Conservation (phyloP, 2,888 invertebrate genomes). For the Syritta pipiens region DNA sequence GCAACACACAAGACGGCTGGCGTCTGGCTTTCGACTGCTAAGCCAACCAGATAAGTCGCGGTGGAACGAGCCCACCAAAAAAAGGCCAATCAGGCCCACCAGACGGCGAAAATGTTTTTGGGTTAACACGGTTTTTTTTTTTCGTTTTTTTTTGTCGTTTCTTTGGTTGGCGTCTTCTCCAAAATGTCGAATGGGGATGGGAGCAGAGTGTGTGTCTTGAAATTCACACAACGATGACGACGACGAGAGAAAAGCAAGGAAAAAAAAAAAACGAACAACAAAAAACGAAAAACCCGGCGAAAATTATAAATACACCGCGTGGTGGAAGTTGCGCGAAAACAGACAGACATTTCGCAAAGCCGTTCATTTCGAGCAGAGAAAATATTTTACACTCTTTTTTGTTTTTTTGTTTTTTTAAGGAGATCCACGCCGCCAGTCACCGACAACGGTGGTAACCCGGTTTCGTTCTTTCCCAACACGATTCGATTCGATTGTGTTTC, state of each 20-base stretch:
- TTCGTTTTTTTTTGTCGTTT: slow-evolving; percentile 9
- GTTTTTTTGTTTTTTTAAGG: too few species aligned
- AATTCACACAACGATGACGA: slow-evolving; percentile 25
- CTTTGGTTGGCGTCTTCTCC: slow-evolving; percentile 16
- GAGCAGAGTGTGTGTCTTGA: slow-evolving; percentile 26
- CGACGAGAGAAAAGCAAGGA: slow-evolving; percentile 3
- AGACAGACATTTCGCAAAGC: slow-evolving; percentile 30
- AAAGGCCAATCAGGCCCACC: slow-evolving; percentile 47
- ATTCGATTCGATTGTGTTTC: slow-evolving; percentile 23
- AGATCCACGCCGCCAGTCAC: too few species aligned
- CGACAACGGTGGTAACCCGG: slow-evolving; percentile 26
- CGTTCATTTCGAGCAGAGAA: background rate
- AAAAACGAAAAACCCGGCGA: slow-evolving; percentile 41
- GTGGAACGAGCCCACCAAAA: slow-evolving; percentile 48
- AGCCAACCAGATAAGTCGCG: slow-evolving; percentile 35
- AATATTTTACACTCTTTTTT: too few species aligned
- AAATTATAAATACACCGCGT: slow-evolving; percentile 8
- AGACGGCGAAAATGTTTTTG: slow-evolving; percentile 51
- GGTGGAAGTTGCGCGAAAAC: slow-evolving; percentile 9
- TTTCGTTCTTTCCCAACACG: slow-evolving; percentile 9
- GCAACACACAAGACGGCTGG: slow-evolving; percentile 2
- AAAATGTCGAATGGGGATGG: slow-evolving; percentile 1
- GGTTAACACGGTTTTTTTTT: slow-evolving; percentile 55
- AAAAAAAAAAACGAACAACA: slow-evolving; percentile 15
- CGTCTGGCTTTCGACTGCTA: slow-evolving; percentile 29